These are phyloP conservation scores for Pycnonotus jocosus DNA, from an alignment of 2,113 vertebrate species.

Conservation along the genomic window DNA sequence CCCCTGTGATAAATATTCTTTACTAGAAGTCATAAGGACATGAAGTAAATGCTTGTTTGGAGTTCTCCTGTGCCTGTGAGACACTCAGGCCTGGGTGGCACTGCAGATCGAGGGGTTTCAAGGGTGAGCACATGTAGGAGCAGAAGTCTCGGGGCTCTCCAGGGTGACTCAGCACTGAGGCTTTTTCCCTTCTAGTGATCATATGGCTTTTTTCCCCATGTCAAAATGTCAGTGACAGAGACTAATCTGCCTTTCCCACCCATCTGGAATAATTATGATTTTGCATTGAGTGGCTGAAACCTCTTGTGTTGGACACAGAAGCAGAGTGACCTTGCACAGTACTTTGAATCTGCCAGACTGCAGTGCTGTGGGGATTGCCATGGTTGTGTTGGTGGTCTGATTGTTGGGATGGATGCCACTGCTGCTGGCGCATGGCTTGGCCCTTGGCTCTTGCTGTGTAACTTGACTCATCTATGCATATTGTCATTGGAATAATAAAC, in stretches of 20 bases:
- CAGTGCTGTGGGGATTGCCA: not conserved
- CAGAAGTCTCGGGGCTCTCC: not conserved
- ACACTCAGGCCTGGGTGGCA: fast-evolving
- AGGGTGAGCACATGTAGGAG: not conserved
- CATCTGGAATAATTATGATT: not conserved
- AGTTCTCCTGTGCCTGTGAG: not conserved
- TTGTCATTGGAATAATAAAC: not conserved
- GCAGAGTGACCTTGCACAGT: not conserved
- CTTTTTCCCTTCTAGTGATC: not conserved
- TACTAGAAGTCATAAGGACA: not conserved
- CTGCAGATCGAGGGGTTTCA: not conserved
- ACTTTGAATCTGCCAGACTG: not conserved
- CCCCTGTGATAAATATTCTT: not conserved
- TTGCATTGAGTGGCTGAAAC: not conserved
- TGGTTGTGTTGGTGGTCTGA: not conserved
- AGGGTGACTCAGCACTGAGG: not conserved
- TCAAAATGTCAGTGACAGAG: not conserved
- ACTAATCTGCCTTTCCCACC: not conserved
- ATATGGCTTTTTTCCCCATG: not conserved
- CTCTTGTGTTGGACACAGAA: not conserved
- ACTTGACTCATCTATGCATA: not conserved
- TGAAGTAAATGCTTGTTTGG: not conserved
- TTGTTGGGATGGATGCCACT: fast-evolving
- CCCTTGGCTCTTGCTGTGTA: not conserved
- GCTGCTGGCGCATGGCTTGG: not conserved